These are phyloP conservation scores for Chrysaora quinquecirrha DNA, from an alignment of 30 jellyfish, hydroid and myxozoan genomes.

Conservation along the genomic window DNA sequence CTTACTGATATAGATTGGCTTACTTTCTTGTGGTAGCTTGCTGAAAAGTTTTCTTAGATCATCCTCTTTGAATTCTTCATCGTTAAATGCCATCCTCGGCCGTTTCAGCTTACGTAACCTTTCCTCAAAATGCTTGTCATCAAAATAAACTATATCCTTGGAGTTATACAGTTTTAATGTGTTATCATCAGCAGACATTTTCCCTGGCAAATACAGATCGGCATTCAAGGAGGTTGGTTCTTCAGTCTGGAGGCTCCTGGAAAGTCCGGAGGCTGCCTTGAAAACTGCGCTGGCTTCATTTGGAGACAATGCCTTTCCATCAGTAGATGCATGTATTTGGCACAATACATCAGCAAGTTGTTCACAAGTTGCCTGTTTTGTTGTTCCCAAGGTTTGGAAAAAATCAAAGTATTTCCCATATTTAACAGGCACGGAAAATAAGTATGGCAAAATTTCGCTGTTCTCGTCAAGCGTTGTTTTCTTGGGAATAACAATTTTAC, in stretches of 20 bases:
- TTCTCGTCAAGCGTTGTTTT: slow-evolving; percentile 35
- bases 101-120: slow-evolving; percentile 31
- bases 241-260: not conserved
- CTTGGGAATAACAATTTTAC: slow-evolving; percentile 28
- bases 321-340: not conserved
- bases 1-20: slow-evolving; percentile 58
- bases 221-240: not conserved
- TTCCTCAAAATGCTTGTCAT: slow-evolving; percentile 44
- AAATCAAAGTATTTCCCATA: slow-evolving; percentile 51
- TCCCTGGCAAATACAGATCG: slow-evolving; percentile 60
- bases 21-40: slow-evolving; percentile 20
- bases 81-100: slow-evolving; percentile 18
- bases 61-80: not conserved
- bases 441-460: slow-evolving; percentile 51
- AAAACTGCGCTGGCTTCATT: slow-evolving; percentile 33
- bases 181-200: not conserved
- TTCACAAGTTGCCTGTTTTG: slow-evolving; percentile 27
- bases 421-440: slow-evolving; percentile 34
- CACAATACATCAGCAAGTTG: slow-evolving; percentile 36
- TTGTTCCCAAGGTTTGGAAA: slow-evolving; percentile 52
- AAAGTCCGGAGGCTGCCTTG: slow-evolving; percentile 8
- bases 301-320: slow-evolving; percentile 20
- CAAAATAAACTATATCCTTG: slow-evolving; percentile 49
- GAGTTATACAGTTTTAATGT: slow-evolving; percentile 14
- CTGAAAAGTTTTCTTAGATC: slow-evolving; percentile 9